These are phyloP conservation scores for Muscidifurax raptorellus DNA, from an alignment of 1,140 invertebrate genomes.

Conservation along the genomic window DNA sequence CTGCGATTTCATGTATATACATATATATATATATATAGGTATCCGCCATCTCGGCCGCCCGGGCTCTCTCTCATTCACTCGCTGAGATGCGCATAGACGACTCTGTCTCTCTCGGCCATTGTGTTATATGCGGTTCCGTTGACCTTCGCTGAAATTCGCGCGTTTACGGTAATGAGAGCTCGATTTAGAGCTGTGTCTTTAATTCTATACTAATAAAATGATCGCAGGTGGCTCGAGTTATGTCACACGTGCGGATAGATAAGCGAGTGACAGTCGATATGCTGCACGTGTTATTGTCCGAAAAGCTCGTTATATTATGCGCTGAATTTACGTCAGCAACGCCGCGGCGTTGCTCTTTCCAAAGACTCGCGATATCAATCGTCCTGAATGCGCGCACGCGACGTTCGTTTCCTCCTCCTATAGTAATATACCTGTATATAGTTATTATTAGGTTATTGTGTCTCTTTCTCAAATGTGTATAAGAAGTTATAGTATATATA, in stretches of 20 bases:
- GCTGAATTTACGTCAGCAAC: neutral
- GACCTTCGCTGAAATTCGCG: neutral
- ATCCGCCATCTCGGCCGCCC: neutral
- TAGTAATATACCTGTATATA: neutral
- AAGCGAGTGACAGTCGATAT: no score
- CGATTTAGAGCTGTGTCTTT: no score
- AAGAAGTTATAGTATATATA: no score
- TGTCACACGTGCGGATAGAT: no score
- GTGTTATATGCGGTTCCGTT: neutral
- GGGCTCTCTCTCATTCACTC: neutral
- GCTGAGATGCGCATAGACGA: neutral
- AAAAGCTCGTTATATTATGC: no score
- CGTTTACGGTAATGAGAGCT: neutral
- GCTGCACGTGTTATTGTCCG: no score
- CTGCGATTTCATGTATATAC: neutral
- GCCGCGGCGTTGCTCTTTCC: no score
- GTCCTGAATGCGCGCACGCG: neutral
- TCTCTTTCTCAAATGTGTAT: no score
- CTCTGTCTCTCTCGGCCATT: slow-evolving; percentile 10
- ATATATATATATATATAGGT: no score
- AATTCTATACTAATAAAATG: no score
- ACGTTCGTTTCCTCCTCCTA: neutral
- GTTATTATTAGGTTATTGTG: neutral
- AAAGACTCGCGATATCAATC: neutral
- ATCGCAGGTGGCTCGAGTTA: no score